Evolutionary conservation across 2,113 vertebrate genomes (phyloP).

Genomic region (Progne subis): DNA sequence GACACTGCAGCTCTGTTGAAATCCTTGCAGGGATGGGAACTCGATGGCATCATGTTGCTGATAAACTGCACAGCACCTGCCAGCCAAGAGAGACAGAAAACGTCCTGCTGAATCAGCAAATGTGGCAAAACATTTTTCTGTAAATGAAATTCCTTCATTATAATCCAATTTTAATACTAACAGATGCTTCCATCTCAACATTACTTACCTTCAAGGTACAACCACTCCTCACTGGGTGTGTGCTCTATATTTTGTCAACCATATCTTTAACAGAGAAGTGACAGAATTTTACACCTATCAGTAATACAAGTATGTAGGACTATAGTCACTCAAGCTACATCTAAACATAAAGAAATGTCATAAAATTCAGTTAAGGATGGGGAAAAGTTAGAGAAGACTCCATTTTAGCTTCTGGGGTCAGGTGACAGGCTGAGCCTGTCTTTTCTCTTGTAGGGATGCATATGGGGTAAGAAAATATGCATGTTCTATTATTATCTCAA

Average conservation of each 20-base stretch:
- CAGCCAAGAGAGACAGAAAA: neutral
- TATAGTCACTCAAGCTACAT: neutral
- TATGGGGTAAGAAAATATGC: neutral
- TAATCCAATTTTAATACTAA: neutral
- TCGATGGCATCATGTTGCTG: rapidly evolving
- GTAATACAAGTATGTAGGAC: neutral
- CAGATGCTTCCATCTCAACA: rapidly evolving
- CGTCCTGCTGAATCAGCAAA: neutral
- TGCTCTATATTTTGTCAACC: neutral
- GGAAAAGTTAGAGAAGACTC: neutral
- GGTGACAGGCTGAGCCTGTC: neutral
- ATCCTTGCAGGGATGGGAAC: neutral
- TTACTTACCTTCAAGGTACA: neutral
- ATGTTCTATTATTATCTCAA: neutral
- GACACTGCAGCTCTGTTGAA: too few relatives aligned
- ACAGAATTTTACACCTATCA: neutral
- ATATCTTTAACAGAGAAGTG: neutral
- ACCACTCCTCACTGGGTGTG: neutral
- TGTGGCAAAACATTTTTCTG: neutral
- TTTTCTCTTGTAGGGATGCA: neutral
- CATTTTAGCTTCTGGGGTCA: neutral
- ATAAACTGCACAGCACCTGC: neutral
- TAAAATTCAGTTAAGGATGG: neutral
- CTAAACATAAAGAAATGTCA: neutral
- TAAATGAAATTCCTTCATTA: neutral